These are phyloP conservation scores for Crotalus horridus DNA, from an alignment of 2,113 vertebrate species.

Conservation along the genomic window DNA sequence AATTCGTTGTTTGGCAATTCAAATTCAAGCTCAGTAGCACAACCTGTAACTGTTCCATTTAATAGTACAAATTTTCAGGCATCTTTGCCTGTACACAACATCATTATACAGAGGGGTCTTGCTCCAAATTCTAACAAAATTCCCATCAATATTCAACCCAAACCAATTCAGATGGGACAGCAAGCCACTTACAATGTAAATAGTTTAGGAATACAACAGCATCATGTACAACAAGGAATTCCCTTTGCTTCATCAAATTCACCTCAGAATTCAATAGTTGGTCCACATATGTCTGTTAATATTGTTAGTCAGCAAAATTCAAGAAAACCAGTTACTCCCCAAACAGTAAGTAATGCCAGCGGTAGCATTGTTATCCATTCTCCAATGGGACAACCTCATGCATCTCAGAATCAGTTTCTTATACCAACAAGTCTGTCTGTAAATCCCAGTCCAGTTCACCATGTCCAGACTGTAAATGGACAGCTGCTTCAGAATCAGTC, in stretches of 20 bases:
- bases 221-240: constrained; percentile 76
- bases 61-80: constrained; percentile 86
- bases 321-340: constrained; percentile 73
- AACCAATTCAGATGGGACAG: constrained; percentile 85
- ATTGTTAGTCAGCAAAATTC: constrained; percentile 75
- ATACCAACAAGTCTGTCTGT: constrained; percentile 85
- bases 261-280: constrained; percentile 73
- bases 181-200: constrained; percentile 87
- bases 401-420: constrained; percentile 85
- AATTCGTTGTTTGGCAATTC: constrained; percentile 82
- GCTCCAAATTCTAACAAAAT: constrained; percentile 81
- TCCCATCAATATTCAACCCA: constrained; percentile 90
- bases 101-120: constrained; percentile 94
- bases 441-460: constrained; percentile 81
- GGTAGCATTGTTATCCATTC: constrained; percentile 82
- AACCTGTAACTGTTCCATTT: constrained; percentile 89
- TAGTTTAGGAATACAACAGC: constrained; percentile 75
- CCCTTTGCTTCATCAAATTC: constrained; percentile 73
- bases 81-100: constrained; percentile 91
- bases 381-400: constrained; percentile 81
- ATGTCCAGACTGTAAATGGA: constrained; percentile 83
- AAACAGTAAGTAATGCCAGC: constrained; percentile 69
- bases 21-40: constrained; percentile 76
- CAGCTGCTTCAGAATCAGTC: constrained; percentile 79
- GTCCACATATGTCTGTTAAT: constrained; percentile 79